A percentile compares a stretch with the other conserved stretches of the same genome.
Conservation (phyloP, 2,113 vertebrate species). For the Chlorodrepanis virens region DNA sequence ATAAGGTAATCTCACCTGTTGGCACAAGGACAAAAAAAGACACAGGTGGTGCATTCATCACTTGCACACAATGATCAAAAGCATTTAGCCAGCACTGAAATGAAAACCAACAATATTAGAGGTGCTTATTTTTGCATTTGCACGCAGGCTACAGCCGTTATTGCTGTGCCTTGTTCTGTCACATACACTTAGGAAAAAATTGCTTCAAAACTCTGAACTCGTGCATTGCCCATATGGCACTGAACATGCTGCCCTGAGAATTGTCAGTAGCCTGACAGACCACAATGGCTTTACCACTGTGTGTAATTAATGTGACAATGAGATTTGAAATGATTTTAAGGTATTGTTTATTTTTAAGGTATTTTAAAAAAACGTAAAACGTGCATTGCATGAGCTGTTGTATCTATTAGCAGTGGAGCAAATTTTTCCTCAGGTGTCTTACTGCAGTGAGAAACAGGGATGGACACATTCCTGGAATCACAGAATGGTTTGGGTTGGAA, state of each 20-base stretch:
- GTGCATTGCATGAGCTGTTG: neutral
- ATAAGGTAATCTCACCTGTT: neutral
- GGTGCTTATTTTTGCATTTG: neutral
- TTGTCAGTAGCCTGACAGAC: neutral
- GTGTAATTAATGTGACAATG: neutral
- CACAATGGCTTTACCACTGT: neutral
- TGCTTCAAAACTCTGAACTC: neutral
- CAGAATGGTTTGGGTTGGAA: neutral
- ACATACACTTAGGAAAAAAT: neutral
- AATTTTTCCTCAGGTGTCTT: neutral
- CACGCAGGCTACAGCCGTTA: neutral
- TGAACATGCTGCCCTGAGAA: neutral
- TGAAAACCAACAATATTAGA: neutral
- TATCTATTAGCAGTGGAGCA: neutral
- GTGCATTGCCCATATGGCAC: neutral
- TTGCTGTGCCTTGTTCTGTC: neutral
- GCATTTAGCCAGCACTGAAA: neutral
- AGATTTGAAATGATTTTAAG: neutral
- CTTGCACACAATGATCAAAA: neutral
- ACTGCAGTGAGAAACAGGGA: neutral
- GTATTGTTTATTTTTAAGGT: neutral
- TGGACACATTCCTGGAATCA: neutral
- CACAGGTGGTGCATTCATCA: neutral
- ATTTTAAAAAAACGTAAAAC: neutral
- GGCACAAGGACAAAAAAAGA: neutral